These are phyloP conservation scores for Unio delphinus DNA, from an alignment of 2,888 invertebrate genomes.

Conservation along the genomic window DNA sequence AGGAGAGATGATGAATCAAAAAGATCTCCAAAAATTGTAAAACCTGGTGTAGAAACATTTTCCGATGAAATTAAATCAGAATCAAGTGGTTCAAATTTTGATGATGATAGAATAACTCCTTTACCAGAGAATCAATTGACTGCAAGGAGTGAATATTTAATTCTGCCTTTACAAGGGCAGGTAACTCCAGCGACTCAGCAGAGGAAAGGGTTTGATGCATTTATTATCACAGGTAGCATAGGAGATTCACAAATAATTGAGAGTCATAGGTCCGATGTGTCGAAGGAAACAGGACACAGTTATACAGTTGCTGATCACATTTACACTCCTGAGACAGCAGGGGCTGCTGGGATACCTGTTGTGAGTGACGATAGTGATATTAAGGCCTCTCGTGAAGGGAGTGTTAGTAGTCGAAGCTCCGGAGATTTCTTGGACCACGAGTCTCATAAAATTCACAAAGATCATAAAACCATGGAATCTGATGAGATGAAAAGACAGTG, in stretches of 20 bases:
- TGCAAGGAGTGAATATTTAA: slow-evolving; percentile 10
- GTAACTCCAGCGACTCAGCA: neutral
- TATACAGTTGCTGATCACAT: slow-evolving; percentile 55
- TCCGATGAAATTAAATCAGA: no score
- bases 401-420: slow-evolving; percentile 60
- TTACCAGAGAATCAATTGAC: slow-evolving; percentile 37
- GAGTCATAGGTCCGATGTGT: slow-evolving; percentile 22
- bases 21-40: slow-evolving; percentile 12
- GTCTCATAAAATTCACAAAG: slow-evolving; percentile 65
- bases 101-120: slow-evolving; percentile 40
- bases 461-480: slow-evolving; percentile 59
- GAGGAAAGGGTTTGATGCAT: slow-evolving; percentile 24
- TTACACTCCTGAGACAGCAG: slow-evolving; percentile 55
- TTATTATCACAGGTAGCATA: slow-evolving; percentile 29
- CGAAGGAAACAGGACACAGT: slow-evolving; percentile 43
- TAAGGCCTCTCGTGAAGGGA: slow-evolving; percentile 52
- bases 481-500: slow-evolving; percentile 13
- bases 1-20: slow-evolving; percentile 73
- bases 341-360: slow-evolving; percentile 65
- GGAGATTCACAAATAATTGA: slow-evolving; percentile 16
- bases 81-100: slow-evolving; percentile 20
- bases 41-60: no score
- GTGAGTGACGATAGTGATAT: slow-evolving; percentile 36
- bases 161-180: neutral
- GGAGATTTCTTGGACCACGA: slow-evolving; percentile 67